Evolutionary conservation across 2,888 invertebrate species (phyloP), one percentile per base, ranked within the genome.

Genomic region (Eupeodes luniger): DNA sequence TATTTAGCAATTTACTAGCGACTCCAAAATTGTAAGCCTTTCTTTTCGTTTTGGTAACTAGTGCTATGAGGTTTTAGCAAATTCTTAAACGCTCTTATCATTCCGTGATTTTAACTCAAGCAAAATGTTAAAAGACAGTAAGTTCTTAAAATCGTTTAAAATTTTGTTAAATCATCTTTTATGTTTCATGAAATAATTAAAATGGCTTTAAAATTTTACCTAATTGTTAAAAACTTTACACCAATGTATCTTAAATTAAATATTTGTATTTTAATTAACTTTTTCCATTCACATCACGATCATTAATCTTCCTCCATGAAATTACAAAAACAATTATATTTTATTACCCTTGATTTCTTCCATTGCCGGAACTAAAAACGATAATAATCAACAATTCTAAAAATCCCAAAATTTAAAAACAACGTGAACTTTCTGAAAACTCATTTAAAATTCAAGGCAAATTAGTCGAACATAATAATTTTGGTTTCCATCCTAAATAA

Each of bases 391-490:
- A 36, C 34, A 36, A 10, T 34, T 69, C 6, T n/a, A 16, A 53
- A 67, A 67, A 51, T 34, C 16, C n/a, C 51, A 51, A 51, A 67
- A 67, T 36, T 34, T 0, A 14, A 53, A 69, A 53, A 14, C 12
- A 49, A 66, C 12, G 27, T 40, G 6, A 40, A 40, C 7, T 27
- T 1, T 34, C 34, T 36, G 34, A 34, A 67, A 16, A 34, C 16
- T 69, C 36, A 69, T 36, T 69, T 53, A 5, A 36, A 16, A 69
- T 69, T 69, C 67, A 51, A 34, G 53, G 14, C 67, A 55, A 40
- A 70, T 55, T 57, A 70, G 44, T 44, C 69, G 40, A 40, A 40
- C 53, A 53, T 69, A 40, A 44, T 40, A 27, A 7, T 51, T 69
- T 69, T 40, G 12, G 19, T 19, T 55, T 44, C 0, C 16, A 19